Percentiles rank a stretch among this genome's conserved stretches.
Conservation (phyloP, 1,140 invertebrate genomes). For the Papilio dardanus region DNA sequence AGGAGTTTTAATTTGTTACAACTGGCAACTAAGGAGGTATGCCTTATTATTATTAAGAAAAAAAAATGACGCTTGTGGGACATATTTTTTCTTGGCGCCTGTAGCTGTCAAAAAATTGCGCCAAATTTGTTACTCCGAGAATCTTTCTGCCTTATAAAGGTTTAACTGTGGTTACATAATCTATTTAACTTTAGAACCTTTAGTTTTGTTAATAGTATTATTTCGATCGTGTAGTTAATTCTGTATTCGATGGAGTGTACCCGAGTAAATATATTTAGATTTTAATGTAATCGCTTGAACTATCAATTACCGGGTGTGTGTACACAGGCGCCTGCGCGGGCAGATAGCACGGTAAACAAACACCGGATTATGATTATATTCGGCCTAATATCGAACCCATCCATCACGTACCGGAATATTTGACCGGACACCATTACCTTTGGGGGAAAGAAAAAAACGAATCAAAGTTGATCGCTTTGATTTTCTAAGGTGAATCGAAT, state of each 20-base stretch:
- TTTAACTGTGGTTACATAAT: too few species aligned
- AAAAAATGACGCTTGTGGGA: too few species aligned
- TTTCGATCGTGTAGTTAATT: not conserved
- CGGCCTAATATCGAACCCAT: conserved; percentile 49
- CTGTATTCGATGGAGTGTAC: not conserved
- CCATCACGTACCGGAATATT: conserved; percentile 50
- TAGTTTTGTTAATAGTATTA: too few species aligned
- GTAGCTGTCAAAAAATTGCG: too few species aligned
- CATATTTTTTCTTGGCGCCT: too few species aligned
- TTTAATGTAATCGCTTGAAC: conserved; percentile 39
- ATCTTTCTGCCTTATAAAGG: too few species aligned
- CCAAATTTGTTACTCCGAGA: too few species aligned
- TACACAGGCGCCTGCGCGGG: conserved; percentile 41
- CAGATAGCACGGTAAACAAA: conserved; percentile 53
- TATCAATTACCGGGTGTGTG: conserved; percentile 49
- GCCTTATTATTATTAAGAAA: too few species aligned
- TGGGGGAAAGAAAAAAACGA: conserved; percentile 20
- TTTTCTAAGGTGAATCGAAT: not conserved
- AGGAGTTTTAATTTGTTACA: too few species aligned
- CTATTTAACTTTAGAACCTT: too few species aligned
- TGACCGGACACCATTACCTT: conserved; percentile 39
- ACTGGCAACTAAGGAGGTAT: too few species aligned
- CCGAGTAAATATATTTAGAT: conserved; percentile 14
- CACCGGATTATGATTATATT: conserved; percentile 56
- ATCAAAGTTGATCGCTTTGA: conserved; percentile 22